Conservation (phyloP, 2,113 vertebrate genomes). For the Cryptoleucopteryx plumbea region DNA sequence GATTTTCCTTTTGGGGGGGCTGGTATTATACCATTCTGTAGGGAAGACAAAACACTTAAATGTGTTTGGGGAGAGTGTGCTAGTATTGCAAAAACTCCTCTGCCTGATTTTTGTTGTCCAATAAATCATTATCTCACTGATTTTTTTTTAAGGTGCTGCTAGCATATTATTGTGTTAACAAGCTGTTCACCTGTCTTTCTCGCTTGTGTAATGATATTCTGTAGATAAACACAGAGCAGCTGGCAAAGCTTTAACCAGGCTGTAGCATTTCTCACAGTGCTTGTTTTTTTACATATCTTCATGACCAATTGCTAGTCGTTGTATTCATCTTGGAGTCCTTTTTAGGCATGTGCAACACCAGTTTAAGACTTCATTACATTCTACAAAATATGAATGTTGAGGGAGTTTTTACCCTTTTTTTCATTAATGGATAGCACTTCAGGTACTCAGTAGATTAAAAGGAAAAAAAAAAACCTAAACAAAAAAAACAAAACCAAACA, state of each 20-base stretch:
- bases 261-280: background rate
- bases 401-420: background rate
- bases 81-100: background rate
- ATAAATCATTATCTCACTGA: background rate
- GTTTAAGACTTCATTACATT: background rate
- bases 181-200: background rate
- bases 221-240: conserved; percentile 24
- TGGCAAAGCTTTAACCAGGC: background rate
- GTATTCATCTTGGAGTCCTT: background rate
- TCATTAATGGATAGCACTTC: background rate
- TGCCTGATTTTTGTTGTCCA: background rate
- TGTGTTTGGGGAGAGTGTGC: background rate
- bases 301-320: background rate
- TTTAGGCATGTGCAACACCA: background rate
- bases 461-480: background rate
- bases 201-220: background rate
- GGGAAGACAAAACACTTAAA: background rate
- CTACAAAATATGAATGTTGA: background rate
- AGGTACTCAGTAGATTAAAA: background rate
- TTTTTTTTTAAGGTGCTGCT: background rate
- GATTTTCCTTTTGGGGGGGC: background rate
- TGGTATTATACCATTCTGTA: background rate
- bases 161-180: background rate
- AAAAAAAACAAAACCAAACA: background rate
- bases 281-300: background rate